Percentiles rank a stretch among this genome's conserved stretches.
Evolutionary conservation across 2,113 vertebrate species (phyloP).

Genomic region (Poeciliopsis turrubarensis): DNA sequence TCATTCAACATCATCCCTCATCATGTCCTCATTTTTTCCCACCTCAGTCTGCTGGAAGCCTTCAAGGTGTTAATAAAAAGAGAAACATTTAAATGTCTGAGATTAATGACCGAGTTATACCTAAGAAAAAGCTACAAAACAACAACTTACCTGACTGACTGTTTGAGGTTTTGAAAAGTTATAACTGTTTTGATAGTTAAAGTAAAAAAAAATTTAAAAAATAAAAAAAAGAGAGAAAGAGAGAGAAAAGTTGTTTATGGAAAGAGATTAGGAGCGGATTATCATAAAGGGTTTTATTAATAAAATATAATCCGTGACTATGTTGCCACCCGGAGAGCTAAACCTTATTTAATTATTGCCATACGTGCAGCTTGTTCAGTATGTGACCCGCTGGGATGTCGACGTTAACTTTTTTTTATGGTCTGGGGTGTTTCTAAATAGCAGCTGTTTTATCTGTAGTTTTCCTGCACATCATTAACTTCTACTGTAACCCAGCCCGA

Average conservation of each 20-base stretch:
- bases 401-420: constrained; percentile 51
- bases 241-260: neutral
- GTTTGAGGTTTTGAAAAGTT: too few relatives aligned
- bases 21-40: neutral
- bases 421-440: constrained; percentile 61
- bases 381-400: constrained; percentile 41
- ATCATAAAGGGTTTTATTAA: constrained; percentile 37
- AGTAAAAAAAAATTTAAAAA: neutral
- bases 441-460: constrained; percentile 60
- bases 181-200: neutral
- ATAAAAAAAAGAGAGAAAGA: neutral
- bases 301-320: constrained; percentile 24
- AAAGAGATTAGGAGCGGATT: constrained; percentile 14
- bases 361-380: constrained; percentile 50
- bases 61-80: neutral
- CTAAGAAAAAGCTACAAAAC: neutral
- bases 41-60: neutral
- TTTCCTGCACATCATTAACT: constrained; percentile 67
- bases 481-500: constrained; percentile 41
- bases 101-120: neutral
- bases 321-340: constrained; percentile 30
- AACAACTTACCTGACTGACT: neutral
- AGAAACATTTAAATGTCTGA: neutral
- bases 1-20: neutral
- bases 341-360: constrained; percentile 42